Conservation (phyloP, 2,797 vertebrate species). For the Squalus acanthias region DNA sequence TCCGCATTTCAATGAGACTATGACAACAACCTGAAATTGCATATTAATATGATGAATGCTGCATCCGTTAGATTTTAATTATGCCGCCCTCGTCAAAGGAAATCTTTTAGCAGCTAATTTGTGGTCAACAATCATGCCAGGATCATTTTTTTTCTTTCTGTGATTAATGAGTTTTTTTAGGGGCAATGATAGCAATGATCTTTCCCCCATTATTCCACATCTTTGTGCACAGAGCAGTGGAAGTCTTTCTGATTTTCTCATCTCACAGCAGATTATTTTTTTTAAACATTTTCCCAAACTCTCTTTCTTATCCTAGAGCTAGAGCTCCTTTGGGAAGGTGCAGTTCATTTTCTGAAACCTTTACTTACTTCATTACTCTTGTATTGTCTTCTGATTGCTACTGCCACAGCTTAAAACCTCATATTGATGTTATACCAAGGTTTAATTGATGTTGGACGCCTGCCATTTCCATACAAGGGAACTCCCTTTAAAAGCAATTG, state of each 20-base stretch:
- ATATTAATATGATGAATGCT: conserved; percentile 6
- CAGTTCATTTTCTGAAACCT: not conserved
- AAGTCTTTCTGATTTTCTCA: not conserved
- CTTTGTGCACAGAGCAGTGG: not conserved
- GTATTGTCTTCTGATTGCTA: not conserved
- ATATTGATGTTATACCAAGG: not conserved
- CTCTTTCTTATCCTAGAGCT: not conserved
- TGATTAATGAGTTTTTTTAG: not conserved
- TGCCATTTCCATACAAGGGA: not conserved
- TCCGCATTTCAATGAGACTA: not conserved
- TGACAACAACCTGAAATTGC: conserved; percentile 16
- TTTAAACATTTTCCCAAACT: not conserved
- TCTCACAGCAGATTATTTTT: not conserved
- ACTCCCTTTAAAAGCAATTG: not conserved
- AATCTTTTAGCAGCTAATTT: conserved; percentile 18
- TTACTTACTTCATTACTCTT: not conserved
- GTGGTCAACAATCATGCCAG: not conserved
- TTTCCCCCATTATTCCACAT: not conserved
- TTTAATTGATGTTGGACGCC: not conserved
- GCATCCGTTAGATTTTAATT: not conserved
- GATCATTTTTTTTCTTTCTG: not conserved
- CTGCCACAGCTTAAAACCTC: not conserved
- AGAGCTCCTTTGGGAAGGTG: not conserved
- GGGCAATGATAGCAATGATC: not conserved
- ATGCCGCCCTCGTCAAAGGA: not conserved